phyloP scores from a whole-genome alignment of 92 coral and sea anemone species.

The Porites evermanni region DNA sequence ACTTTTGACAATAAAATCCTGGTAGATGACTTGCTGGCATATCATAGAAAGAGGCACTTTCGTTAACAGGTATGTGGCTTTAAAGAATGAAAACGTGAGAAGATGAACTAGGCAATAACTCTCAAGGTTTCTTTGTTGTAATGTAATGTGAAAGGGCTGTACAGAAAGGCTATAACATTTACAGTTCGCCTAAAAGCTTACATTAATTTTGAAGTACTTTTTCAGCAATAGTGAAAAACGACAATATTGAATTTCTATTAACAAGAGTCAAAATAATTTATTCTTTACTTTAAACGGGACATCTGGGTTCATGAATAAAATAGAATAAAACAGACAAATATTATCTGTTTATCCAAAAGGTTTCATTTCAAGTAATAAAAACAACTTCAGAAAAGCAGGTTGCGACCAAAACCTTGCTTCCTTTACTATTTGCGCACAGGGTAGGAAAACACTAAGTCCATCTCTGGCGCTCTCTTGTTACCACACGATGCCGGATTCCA shows the following conservation, averaged over 20 bases:
- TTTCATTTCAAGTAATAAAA: background rate
- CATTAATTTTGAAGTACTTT: background rate
- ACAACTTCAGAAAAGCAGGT: background rate
- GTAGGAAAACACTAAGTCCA: background rate
- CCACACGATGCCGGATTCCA: no score
- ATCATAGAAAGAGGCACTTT: no score
- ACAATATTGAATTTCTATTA: background rate
- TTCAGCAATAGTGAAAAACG: conserved; percentile 1
- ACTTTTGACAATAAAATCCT: no score
- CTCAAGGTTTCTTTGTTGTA: no score
- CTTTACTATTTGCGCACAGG: background rate
- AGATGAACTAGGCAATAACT: background rate
- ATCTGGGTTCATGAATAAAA: conserved; percentile 26
- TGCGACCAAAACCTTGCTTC: conserved; percentile 17
- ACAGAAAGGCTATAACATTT: background rate
- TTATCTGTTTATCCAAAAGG: conserved; percentile 7
- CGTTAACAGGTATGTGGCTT: background rate
- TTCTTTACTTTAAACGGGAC: background rate
- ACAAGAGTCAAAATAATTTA: conserved; percentile 2
- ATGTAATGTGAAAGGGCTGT: background rate
- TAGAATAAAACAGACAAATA: background rate
- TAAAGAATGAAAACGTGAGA: background rate
- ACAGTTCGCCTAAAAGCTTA: conserved; percentile 1
- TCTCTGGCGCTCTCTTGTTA: background rate
- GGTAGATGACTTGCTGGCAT: no score